A percentile compares a stretch with the other conserved stretches of the same genome.
Conservation (phyloP, 92 coral and sea anemone genomes). For the Phenganax marumi region DNA sequence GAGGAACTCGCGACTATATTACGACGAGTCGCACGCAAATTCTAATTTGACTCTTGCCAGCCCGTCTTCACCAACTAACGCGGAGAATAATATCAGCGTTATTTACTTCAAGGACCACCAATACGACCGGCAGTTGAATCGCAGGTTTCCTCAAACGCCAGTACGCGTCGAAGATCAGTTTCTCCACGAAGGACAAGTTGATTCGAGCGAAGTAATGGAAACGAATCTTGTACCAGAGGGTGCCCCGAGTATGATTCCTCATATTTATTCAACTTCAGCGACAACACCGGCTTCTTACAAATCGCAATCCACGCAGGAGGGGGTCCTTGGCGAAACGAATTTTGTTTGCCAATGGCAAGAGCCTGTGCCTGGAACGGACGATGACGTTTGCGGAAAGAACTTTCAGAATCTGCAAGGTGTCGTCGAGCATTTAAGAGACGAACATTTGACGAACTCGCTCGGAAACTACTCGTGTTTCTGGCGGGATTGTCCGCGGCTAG, state of each 20-base stretch:
- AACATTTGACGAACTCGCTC: conserved; percentile 68
- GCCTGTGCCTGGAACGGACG: conserved; percentile 51
- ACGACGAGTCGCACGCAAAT: not conserved
- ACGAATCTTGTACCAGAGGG: conserved; percentile 23
- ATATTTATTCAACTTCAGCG: conserved; percentile 32
- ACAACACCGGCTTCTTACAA: conserved; percentile 19
- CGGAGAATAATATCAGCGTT: conserved; percentile 37
- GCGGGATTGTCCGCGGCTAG: conserved; percentile 86
- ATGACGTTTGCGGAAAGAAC: conserved; percentile 78
- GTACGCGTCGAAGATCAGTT: conserved; percentile 34
- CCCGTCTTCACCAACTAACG: not conserved
- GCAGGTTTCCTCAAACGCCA: conserved; percentile 46
- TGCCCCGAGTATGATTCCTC: conserved; percentile 44
- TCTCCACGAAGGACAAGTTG: not conserved
- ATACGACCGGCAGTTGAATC: conserved; percentile 36
- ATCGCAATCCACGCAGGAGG: conserved; percentile 33
- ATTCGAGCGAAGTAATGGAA: conserved; percentile 21
- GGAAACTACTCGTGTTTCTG: conserved; percentile 87
- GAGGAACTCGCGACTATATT: not conserved
- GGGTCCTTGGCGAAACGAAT: conserved; percentile 4
- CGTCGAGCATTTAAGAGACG: conserved; percentile 82
- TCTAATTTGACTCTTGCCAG: not conserved
- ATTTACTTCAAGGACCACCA: conserved; percentile 35
- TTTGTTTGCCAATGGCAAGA: conserved; percentile 81
- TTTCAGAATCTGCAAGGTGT: conserved; percentile 81